Evolutionary conservation across 64 coral and sea anemone genomes (phyloP), one percentile per base, ranked within the genome.

Genomic region (Montipora sp.): DNA sequence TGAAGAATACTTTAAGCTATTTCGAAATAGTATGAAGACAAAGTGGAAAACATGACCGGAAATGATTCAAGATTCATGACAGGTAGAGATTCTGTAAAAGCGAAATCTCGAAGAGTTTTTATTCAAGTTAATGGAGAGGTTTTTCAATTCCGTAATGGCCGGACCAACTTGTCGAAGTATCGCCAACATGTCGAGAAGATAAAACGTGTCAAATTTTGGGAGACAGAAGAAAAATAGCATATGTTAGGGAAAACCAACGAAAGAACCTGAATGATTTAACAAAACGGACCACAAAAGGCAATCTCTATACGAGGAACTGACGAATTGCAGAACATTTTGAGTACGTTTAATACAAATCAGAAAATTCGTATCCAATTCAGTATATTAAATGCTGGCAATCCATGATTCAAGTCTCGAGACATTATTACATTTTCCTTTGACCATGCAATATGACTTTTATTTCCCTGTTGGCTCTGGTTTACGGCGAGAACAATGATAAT

Each of bases 161-260:
- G 53, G 11, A 46, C 66, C 16, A 72, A 72, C 43, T 85, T 71
- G 66, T 85, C 82, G 18, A 70, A 71, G 65, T 45, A 85, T 71
- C 82, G 82, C 61, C 65, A 85, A 7, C 12, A 7, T 78, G 75
- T 78, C 75, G 75, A 49, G 75, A 51, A 78, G 75, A 78, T 78
- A 49, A 78, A 78, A 78, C 49, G 46, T 47, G 75, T 78, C 75
- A 78, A 46, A 7, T 16, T 61, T 82, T 43, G 27, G 13, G 80
- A 82, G 80, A 63, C 57, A 82, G 8, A 53, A 43, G 27, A 65
- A 82, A 16, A 82, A 14, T 11, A 63, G 63, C 2, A 43, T 11
- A 16, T 12, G 14, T 12, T 63, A 63, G 1, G 24, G 27, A 15
- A 78, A 48, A 47, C 47, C 75, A 78, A 49, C 53, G 48, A 80